Evolutionary conservation across 92 coral and sea anemone species (phyloP), one percentile per base, ranked within the genome.

Genomic region (Parazoanthus darwini): DNA sequence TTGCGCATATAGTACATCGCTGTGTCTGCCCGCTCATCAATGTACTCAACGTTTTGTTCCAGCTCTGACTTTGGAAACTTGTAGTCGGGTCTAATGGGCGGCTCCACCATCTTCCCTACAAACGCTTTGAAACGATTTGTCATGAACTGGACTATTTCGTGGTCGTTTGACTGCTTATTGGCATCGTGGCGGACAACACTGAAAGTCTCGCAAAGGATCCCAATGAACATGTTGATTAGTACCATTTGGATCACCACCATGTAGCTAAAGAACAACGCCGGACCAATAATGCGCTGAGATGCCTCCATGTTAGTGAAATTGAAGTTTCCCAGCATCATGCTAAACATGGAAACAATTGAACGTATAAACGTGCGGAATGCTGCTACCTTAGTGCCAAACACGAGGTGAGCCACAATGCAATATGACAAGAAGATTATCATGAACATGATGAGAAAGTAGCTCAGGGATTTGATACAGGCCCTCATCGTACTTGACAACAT

Each of bases 131-230:
- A 65, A 67, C 92, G 95, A 80, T 91, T 94, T 29, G 89, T 66
- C 92, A 96, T 95, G 88, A 95, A 96, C 22, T 95, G 94, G 26
- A 95, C 89, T 35, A 96, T 95, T 86, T 96, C 98, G 85, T 93
- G 96, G 25, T 96, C 98, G 87, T 95, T 96, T 20, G 95, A 91
- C 58, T 96, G 98, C 78, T 92, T 93, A 6, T 89, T 80, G 25
- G 96, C 87, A 74, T 96, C 98, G 22, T 79, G 67, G 67, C 96
- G 94, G 74, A 96, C 98, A 25, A 81, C 86, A 56, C 88, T 88
- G 70, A 94, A 94, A 43, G 89, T 90, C 6, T 96, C 98, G 78
- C 98, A 88, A 85, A 96, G 96, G 59, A 96, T 96, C 23, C 98
- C 98, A 39, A 96, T 86, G 75, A 95, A 96, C 93, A 96, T 89